phyloP scores from a whole-genome alignment of 2,113 vertebrate genomes.

The Elephantulus edwardii region DNA sequence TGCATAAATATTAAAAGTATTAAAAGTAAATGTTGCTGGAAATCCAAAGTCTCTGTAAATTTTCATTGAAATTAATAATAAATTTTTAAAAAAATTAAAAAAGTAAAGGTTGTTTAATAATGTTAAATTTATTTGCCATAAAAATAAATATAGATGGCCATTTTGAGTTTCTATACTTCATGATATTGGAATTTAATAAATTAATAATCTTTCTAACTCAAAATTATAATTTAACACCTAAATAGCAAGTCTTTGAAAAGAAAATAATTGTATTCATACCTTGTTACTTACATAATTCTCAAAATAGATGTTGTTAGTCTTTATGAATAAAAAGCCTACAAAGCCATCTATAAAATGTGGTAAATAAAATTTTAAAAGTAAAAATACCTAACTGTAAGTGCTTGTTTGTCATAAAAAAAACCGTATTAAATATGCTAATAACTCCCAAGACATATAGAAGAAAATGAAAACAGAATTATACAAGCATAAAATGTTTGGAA shows the following conservation, averaged over 20 bases:
- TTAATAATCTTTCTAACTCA: not conserved
- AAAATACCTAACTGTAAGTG: not conserved
- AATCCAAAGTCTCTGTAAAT: too few relatives aligned
- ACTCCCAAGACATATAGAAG: not conserved
- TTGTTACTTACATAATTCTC: slow-evolving; percentile 43
- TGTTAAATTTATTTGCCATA: slow-evolving; percentile 34
- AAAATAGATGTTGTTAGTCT: slow-evolving; percentile 3
- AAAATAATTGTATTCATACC: slow-evolving; percentile 46
- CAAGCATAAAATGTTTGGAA: slow-evolving; percentile 31
- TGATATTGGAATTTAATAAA: slow-evolving; percentile 2
- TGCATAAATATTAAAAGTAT: not conserved
- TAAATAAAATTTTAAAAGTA: slow-evolving; percentile 1
- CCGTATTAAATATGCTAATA: slow-evolving; percentile 16
- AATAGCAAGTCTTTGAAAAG: slow-evolving; percentile 25
- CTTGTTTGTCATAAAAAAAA: slow-evolving; percentile 7
- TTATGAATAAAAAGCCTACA: slow-evolving; percentile 16
- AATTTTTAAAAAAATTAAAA: too few relatives aligned
- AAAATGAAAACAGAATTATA: slow-evolving; percentile 19
- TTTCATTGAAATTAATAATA: too few relatives aligned
- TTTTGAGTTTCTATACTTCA: slow-evolving; percentile 40
- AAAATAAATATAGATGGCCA: slow-evolving; percentile 15
- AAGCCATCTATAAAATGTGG: not conserved
- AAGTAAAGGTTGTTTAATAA: too few relatives aligned
- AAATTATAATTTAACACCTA: slow-evolving; percentile 19
- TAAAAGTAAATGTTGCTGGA: slow-evolving; percentile 13